Percentiles rank a stretch among this genome's conserved stretches.
phyloP scores from a whole-genome alignment of 2,113 vertebrate genomes.

The Calidris pygmaea region DNA sequence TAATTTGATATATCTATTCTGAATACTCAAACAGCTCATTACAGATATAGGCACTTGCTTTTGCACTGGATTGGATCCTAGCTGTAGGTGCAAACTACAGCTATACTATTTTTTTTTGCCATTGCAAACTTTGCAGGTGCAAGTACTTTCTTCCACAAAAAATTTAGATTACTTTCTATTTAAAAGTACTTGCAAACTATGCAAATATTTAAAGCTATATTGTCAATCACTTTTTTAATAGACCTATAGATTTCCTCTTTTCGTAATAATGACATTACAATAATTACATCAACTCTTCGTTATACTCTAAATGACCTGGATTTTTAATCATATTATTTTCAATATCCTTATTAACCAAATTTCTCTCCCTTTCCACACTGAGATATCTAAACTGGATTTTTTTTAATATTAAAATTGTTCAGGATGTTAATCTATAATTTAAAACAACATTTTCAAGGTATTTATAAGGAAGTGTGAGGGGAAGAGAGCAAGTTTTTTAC shows the following conservation, averaged over 20 bases:
- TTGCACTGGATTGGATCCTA: neutral
- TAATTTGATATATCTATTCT: neutral
- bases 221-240: neutral
- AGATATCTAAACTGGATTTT: neutral
- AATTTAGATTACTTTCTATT: neutral
- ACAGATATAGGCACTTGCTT: neutral
- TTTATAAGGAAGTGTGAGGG: neutral
- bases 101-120: neutral
- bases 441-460: neutral
- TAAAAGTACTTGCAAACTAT: neutral
- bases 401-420: neutral
- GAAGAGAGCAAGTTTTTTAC: neutral
- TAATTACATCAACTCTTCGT: neutral
- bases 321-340: neutral
- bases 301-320: neutral
- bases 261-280: neutral
- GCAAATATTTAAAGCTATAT: neutral
- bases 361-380: neutral
- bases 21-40: neutral
- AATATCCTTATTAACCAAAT: neutral
- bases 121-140: neutral
- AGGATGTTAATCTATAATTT: neutral
- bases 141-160: neutral
- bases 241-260: neutral
- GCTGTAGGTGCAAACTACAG: neutral